A percentile compares a stretch with the other conserved stretches of the same genome.
Conservation (phyloP, 2,797 vertebrate species). For the Tragelaphus oryx region DNA sequence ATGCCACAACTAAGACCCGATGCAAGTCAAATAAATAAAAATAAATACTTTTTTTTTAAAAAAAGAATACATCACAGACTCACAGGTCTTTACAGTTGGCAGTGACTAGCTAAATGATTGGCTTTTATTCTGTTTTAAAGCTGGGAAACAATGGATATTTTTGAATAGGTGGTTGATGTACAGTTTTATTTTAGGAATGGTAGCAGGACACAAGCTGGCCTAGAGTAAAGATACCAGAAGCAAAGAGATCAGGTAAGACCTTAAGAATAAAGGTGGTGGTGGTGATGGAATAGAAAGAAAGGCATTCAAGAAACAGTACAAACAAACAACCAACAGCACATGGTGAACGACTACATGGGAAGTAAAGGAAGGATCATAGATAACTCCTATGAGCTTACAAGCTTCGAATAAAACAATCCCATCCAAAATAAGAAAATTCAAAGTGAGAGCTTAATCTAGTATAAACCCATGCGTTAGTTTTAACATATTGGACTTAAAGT, state of each 20-base stretch:
- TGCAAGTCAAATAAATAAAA: not conserved
- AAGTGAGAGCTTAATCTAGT: not conserved
- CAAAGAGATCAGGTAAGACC: not conserved
- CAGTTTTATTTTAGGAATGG: not conserved
- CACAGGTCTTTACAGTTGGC: not conserved
- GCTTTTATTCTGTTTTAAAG: not conserved
- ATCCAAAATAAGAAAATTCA: conserved; percentile 40
- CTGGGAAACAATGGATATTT: not conserved
- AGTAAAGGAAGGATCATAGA: not conserved
- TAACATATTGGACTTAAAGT: conserved; percentile 2
- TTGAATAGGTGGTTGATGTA: not conserved
- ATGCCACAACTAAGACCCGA: not conserved
- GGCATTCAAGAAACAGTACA: not conserved
- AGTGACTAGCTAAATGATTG: not conserved
- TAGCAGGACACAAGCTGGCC: not conserved
- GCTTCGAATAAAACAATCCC: not conserved
- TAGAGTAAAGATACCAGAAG: not conserved
- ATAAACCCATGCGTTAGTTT: not conserved
- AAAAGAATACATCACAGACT: conserved; percentile 3
- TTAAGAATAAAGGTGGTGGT: not conserved
- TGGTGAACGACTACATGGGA: not conserved
- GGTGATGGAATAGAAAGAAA: not conserved
- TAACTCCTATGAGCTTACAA: not conserved
- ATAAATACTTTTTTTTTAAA: not conserved
- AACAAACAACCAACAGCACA: not conserved